phyloP scores from a whole-genome alignment of 2,888 invertebrate species.

The Pristionchus japonicus region DNA sequence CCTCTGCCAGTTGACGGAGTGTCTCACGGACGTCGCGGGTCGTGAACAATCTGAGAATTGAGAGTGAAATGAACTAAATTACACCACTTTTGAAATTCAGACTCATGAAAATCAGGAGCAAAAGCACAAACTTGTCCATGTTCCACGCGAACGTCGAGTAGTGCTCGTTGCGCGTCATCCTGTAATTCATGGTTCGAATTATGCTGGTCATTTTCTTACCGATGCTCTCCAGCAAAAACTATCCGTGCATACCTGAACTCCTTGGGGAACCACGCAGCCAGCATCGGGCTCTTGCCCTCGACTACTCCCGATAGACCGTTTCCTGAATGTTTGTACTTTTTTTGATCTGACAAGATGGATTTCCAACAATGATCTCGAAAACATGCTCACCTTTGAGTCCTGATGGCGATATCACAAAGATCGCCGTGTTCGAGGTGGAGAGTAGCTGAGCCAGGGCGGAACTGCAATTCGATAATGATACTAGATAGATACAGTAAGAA shows the following conservation, averaged over 20 bases:
- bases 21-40: slow-evolving; percentile 19
- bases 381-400: background rate
- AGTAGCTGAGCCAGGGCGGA: background rate
- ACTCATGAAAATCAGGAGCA: background rate
- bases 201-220: background rate
- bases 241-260: background rate
- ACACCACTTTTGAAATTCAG: too few species aligned
- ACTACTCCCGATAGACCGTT: background rate
- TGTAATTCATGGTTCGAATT: background rate
- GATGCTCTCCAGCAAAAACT: too few species aligned
- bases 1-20: background rate
- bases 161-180: background rate
- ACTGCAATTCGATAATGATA: background rate
- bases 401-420: background rate
- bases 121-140: slow-evolving; percentile 28
- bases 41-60: background rate
- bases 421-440: background rate
- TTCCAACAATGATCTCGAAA: too few species aligned
- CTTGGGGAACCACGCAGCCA: background rate
- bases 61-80: background rate
- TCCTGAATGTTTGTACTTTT: too few species aligned
- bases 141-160: slow-evolving; percentile 21
- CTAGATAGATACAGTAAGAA: background rate
- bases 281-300: background rate
- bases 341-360: too few species aligned